Conservation (phyloP, 2,113 vertebrate genomes). For the Puma concolor region DNA sequence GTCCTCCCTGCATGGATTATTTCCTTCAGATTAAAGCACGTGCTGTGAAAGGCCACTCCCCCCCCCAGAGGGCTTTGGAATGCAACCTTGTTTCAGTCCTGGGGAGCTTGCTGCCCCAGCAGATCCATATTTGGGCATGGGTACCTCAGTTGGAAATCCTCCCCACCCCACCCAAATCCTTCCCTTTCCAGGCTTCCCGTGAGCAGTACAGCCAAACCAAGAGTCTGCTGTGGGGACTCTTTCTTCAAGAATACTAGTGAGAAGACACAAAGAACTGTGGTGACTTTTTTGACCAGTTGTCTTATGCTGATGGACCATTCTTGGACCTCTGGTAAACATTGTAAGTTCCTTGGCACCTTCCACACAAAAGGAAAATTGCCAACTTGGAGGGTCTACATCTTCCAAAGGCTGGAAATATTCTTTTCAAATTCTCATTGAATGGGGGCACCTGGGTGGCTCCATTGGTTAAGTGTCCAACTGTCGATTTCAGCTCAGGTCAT, state of each 20-base stretch:
- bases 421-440: background rate
- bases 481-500: no score
- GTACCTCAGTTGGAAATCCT: background rate
- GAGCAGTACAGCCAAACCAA: background rate
- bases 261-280: background rate
- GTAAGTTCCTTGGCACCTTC: background rate
- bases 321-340: background rate
- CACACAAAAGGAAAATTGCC: background rate
- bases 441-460: no score
- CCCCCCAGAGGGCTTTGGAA: background rate
- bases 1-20: background rate
- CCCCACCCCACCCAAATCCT: background rate
- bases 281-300: background rate
- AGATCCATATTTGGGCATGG: background rate
- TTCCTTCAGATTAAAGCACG: background rate
- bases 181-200: background rate
- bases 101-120: background rate
- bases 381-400: background rate
- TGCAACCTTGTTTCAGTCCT: background rate
- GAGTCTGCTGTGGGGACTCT: background rate
- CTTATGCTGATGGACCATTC: background rate
- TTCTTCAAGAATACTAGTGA: background rate
- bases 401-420: background rate
- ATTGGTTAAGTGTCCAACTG: no score
- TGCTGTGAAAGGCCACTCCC: background rate